Percentiles rank a stretch among this genome's conserved stretches.
These are phyloP conservation scores for Oryctes rhinoceros DNA, from an alignment of 1,140 invertebrate species.

Conservation along the genomic window DNA sequence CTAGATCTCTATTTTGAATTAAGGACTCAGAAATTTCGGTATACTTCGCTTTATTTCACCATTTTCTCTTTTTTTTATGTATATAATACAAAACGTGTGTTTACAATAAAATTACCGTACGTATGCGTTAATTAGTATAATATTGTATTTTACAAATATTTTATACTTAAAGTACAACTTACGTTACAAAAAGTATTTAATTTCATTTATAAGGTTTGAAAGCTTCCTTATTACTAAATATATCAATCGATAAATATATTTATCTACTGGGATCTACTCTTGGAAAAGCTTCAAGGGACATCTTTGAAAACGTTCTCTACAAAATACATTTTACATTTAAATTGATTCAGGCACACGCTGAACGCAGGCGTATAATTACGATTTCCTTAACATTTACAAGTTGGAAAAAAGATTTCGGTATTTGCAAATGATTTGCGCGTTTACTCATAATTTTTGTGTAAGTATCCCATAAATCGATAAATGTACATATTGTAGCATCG, in stretches of 20 bases:
- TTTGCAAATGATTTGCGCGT: too few relatives aligned
- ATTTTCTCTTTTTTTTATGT: not conserved
- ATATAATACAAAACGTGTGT: not conserved
- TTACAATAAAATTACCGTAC: not conserved
- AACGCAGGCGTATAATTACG: too few relatives aligned
- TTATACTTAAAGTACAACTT: not conserved
- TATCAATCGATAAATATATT: not conserved
- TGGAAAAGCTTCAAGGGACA: not conserved
- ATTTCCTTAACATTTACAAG: too few relatives aligned
- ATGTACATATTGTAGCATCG: too few relatives aligned
- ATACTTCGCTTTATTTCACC: not conserved
- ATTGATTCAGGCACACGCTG: too few relatives aligned
- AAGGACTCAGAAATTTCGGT: too few relatives aligned
- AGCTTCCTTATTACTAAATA: not conserved
- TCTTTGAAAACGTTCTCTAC: not conserved
- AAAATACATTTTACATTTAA: not conserved
- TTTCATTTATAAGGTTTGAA: not conserved
- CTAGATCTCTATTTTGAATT: too few relatives aligned
- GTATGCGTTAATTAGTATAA: not conserved
- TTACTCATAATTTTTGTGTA: too few relatives aligned
- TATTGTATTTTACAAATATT: not conserved
- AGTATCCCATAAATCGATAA: too few relatives aligned
- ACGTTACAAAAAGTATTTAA: not conserved
- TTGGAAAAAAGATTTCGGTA: too few relatives aligned
- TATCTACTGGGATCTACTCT: not conserved